These are phyloP conservation scores for Parazoanthus atlanticus DNA, from an alignment of 92 coral and sea anemone genomes.

Conservation along the genomic window DNA sequence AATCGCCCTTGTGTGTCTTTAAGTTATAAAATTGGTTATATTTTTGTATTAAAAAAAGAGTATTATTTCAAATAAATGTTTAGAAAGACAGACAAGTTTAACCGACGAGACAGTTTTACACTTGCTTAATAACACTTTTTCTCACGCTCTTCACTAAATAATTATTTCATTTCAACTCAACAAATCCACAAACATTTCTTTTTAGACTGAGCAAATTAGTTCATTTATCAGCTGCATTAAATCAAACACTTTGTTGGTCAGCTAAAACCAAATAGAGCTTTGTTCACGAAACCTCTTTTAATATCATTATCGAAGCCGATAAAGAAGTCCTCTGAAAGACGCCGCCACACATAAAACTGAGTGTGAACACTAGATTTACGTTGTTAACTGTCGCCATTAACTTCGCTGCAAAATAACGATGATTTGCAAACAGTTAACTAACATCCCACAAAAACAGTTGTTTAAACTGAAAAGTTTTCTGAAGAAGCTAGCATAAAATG, in stretches of 20 bases:
- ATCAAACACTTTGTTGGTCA: not conserved
- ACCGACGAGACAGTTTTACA: not conserved
- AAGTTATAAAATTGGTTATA: no score
- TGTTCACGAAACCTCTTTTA: no score
- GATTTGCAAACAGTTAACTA: not conserved
- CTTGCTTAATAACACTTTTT: conserved; percentile 11
- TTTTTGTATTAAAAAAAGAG: no score
- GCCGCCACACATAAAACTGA: not conserved
- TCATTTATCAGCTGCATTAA: conserved; percentile 19
- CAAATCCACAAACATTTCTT: conserved; percentile 5
- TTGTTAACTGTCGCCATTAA: not conserved
- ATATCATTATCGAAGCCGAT: not conserved
- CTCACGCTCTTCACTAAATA: conserved; percentile 13
- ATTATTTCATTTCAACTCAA: not conserved
- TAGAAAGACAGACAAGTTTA: not conserved
- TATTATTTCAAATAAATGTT: no score
- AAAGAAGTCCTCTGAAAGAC: not conserved
- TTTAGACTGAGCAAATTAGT: conserved; percentile 3
- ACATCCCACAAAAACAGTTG: not conserved
- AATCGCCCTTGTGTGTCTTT: no score
- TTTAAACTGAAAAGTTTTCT: not conserved
- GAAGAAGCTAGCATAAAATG: not conserved
- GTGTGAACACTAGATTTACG: no score
- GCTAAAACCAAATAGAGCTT: not conserved
- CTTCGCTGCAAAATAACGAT: no score